phyloP scores from a whole-genome alignment of 2,888 invertebrate genomes.

The Poecilus cupreus region DNA sequence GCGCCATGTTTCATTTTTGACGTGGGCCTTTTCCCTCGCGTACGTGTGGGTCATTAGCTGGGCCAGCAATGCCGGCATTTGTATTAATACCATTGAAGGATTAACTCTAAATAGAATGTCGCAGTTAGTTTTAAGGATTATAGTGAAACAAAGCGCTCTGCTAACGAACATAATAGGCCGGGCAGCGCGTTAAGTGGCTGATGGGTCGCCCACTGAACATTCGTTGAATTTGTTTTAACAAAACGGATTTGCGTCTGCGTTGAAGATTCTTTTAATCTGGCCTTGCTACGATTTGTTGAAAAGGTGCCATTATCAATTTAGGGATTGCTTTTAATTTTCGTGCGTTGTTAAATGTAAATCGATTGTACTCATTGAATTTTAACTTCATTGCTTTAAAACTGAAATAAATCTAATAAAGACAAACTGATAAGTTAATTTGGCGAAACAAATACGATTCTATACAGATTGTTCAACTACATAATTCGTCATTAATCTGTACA shows the following conservation, averaged over 20 bases:
- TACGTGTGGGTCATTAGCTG: conserved; percentile 19
- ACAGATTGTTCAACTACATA: too few relatives aligned
- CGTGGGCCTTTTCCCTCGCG: not conserved
- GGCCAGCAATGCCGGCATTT: conserved; percentile 3
- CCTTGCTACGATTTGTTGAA: too few relatives aligned
- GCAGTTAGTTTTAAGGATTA: conserved; percentile 56
- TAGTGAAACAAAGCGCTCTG: conserved; percentile 48
- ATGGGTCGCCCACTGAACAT: not conserved
- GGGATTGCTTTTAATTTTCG: too few relatives aligned
- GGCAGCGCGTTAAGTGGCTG: conserved; percentile 1
- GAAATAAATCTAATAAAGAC: too few relatives aligned
- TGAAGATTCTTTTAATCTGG: too few relatives aligned
- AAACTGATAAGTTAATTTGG: too few relatives aligned
- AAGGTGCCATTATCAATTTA: too few relatives aligned
- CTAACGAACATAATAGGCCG: conserved; percentile 46
- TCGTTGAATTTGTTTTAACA: conserved; percentile 20
- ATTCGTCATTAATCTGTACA: too few relatives aligned
- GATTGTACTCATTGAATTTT: too few relatives aligned
- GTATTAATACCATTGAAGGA: conserved; percentile 56
- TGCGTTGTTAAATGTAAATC: too few relatives aligned
- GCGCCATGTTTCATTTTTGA: conserved; percentile 54
- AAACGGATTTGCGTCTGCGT: not conserved
- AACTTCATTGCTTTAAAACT: too few relatives aligned
- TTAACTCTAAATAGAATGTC: conserved; percentile 52
- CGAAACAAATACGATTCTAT: too few relatives aligned